phyloP scores from a whole-genome alignment of 1,140 invertebrate genomes.

The Orussus abietinus region DNA sequence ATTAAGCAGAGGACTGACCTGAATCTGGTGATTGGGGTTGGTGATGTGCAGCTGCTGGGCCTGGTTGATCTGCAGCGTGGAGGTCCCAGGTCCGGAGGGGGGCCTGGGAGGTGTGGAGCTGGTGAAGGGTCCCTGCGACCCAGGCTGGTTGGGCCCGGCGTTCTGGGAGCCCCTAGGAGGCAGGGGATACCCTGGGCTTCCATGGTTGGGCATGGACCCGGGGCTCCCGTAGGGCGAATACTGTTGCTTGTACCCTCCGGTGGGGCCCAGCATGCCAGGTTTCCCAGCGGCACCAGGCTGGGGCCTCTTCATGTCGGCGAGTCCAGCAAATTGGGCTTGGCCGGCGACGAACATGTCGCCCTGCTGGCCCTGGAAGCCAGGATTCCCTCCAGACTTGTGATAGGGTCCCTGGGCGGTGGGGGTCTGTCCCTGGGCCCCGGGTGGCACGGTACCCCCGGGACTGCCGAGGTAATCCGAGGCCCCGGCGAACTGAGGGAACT shows the following conservation, averaged over 20 bases:
- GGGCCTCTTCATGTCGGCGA: slow-evolving; percentile 53
- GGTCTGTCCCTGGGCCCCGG: slow-evolving; percentile 31
- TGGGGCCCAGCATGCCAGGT: slow-evolving; percentile 44
- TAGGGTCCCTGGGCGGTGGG: slow-evolving; percentile 26
- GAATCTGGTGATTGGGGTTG: slow-evolving; percentile 73
- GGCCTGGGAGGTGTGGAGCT: slow-evolving; percentile 61
- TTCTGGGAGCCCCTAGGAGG: slow-evolving; percentile 50
- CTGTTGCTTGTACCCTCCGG: slow-evolving; percentile 56
- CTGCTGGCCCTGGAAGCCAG: slow-evolving; percentile 42
- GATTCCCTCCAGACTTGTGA: slow-evolving; percentile 50
- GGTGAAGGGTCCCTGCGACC: slow-evolving; percentile 54
- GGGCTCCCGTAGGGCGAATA: slow-evolving; percentile 68
- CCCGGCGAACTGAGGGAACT: slow-evolving; percentile 49
- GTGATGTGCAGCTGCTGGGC: slow-evolving; percentile 81
- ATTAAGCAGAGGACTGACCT: too few species aligned
- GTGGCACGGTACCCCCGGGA: slow-evolving; percentile 43
- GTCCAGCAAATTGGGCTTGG: slow-evolving; percentile 35
- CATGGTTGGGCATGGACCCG: slow-evolving; percentile 57
- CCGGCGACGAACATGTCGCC: slow-evolving; percentile 43
- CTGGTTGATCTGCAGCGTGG: slow-evolving; percentile 76
- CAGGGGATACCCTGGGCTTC: slow-evolving; percentile 61
- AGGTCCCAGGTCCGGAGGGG: slow-evolving; percentile 57
- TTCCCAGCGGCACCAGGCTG: slow-evolving; percentile 34
- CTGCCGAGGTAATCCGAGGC: slow-evolving; percentile 51
- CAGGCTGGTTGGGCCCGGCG: slow-evolving; percentile 38